Evolutionary conservation across 2,113 vertebrate species (phyloP).

Genomic region (Scomber japonicus): DNA sequence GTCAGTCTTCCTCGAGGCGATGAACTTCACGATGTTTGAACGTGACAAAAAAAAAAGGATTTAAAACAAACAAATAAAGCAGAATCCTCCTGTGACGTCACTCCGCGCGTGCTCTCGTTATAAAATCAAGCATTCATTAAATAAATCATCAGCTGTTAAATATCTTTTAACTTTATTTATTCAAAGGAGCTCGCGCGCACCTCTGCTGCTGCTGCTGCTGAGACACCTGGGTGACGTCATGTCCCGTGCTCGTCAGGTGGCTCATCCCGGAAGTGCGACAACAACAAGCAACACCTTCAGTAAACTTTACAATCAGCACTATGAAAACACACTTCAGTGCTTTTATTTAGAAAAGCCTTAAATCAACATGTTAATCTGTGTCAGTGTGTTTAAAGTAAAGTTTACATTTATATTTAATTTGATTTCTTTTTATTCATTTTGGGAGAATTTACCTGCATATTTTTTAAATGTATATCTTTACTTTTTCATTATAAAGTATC

Average conservation of each 20-base stretch:
- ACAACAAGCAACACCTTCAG: conserved; percentile 30
- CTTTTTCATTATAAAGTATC: no score
- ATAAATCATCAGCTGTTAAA: not conserved
- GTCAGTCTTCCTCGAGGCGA: not conserved
- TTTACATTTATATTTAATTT: no score
- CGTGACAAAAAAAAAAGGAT: no score
- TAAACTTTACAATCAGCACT: conserved; percentile 5
- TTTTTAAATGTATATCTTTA: no score
- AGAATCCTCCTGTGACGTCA: not conserved
- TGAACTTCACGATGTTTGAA: not conserved
- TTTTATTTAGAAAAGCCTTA: no score
- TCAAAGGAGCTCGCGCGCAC: no score
- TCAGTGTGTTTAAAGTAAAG: no score
- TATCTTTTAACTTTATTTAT: not conserved
- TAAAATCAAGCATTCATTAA: no score
- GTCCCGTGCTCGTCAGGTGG: conserved; percentile 68
- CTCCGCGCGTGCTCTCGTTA: not conserved
- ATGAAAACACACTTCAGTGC: no score
- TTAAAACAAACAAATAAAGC: not conserved
- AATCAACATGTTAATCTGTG: no score
- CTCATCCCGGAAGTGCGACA: conserved; percentile 54
- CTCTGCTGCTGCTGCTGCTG: not conserved
- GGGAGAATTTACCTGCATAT: no score
- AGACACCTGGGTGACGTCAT: conserved; percentile 53
- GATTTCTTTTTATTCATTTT: no score